Percentiles rank a stretch among this genome's conserved stretches.
Evolutionary conservation across 2,888 invertebrate species (phyloP).

Genomic region (Alloplasta piceator): DNA sequence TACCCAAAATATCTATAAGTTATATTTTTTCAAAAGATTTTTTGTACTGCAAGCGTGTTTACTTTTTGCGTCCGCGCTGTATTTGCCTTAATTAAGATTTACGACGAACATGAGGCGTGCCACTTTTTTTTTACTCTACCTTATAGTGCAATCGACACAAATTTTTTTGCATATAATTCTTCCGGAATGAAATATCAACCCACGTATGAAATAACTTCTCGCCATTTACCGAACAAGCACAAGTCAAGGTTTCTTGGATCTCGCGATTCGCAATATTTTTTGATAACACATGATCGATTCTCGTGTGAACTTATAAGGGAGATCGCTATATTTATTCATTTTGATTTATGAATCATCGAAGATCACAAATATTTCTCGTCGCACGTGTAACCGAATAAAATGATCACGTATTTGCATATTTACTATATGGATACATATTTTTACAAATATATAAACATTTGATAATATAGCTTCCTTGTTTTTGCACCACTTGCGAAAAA

Average conservation of each 20-base stretch:
- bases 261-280: constrained; percentile 35
- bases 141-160: too few relatives aligned
- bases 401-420: neutral
- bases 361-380: constrained; percentile 21
- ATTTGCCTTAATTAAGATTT: too few relatives aligned
- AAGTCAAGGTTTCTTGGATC: constrained; percentile 49
- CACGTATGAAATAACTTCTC: constrained; percentile 18
- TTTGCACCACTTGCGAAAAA: too few relatives aligned
- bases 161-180: constrained; percentile 6
- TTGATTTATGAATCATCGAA: constrained; percentile 47
- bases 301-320: constrained; percentile 54
- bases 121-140: neutral
- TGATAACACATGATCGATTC: constrained; percentile 39
- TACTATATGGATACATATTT: neutral
- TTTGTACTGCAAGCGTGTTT: too few relatives aligned
- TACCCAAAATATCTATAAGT: too few relatives aligned
- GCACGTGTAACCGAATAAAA: neutral
- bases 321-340: constrained; percentile 47
- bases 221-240: neutral
- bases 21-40: too few relatives aligned
- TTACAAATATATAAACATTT: constrained; percentile 4
- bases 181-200: constrained; percentile 29
- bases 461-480: too few relatives aligned
- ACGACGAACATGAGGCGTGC: too few relatives aligned
- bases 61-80: too few relatives aligned